Percentiles rank a stretch among this genome's conserved stretches.
phyloP scores from a whole-genome alignment of 2,797 vertebrate genomes.

The Hypotaenidia okinawae region DNA sequence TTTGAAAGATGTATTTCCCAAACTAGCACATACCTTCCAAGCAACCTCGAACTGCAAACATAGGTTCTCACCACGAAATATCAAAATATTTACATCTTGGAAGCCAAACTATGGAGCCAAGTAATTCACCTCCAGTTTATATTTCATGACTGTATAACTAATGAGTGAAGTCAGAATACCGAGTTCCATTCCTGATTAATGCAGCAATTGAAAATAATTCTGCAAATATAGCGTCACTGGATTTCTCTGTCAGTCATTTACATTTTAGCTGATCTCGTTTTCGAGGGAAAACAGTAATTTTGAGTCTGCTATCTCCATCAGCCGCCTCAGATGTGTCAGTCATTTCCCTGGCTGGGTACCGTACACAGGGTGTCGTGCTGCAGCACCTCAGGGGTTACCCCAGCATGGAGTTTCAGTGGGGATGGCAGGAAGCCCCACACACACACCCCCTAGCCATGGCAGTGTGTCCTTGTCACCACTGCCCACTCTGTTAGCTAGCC shows the following conservation, averaged over 20 bases:
- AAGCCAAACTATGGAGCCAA: not conserved
- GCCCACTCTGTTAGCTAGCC: accelerated
- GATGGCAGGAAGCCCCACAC: not conserved
- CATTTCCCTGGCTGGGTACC: not conserved
- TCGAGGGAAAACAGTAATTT: not conserved
- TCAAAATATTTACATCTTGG: conserved; percentile 23
- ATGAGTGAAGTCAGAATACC: not conserved
- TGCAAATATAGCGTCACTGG: not conserved
- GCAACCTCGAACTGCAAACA: not conserved
- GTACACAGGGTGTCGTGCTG: accelerated
- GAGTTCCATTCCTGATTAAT: not conserved
- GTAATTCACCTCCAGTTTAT: conserved; percentile 5
- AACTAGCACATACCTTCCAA: not conserved
- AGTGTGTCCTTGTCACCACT: accelerated
- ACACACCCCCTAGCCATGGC: not conserved
- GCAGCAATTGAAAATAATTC: not conserved
- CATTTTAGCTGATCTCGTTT: not conserved
- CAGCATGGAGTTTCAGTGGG: accelerated
- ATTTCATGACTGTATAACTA: not conserved
- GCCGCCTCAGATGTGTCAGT: not conserved
- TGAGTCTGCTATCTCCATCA: not conserved
- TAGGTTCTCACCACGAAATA: not conserved
- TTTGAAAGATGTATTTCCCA: not conserved
- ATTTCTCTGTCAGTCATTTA: not conserved
- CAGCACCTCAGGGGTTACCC: not conserved